These are phyloP conservation scores for Marisa cornuarietis DNA, from an alignment of 1,140 invertebrate species.

Conservation along the genomic window DNA sequence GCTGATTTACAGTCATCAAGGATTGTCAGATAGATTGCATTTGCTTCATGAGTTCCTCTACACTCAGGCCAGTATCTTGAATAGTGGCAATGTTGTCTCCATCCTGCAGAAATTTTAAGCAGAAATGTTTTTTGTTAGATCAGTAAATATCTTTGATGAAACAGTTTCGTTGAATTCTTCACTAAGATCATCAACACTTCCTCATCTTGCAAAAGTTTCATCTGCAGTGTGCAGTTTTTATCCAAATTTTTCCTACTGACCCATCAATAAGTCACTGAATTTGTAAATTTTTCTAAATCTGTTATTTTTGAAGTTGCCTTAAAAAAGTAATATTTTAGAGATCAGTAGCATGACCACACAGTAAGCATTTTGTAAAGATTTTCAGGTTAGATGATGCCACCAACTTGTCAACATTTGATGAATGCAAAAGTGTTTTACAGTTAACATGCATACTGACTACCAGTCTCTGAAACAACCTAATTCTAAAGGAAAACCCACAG, in stretches of 20 bases:
- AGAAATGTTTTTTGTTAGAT: too few relatives aligned
- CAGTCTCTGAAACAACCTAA: background rate
- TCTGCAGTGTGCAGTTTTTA: background rate
- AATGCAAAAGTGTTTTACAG: background rate
- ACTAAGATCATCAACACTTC: background rate
- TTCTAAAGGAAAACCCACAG: conserved; percentile 21
- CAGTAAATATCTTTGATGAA: too few relatives aligned
- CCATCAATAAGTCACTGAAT: too few relatives aligned
- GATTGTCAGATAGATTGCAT: conserved; percentile 79
- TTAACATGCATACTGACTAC: background rate
- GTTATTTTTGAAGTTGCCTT: too few relatives aligned
- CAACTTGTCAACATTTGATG: background rate
- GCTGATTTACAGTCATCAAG: too few relatives aligned
- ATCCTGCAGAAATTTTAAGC: conserved; percentile 67
- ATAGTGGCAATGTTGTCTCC: conserved; percentile 64
- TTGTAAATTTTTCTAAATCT: too few relatives aligned
- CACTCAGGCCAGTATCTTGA: conserved; percentile 68
- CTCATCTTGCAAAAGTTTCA: background rate
- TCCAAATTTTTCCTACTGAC: too few relatives aligned
- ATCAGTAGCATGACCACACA: too few relatives aligned
- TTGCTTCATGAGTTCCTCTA: conserved; percentile 89
- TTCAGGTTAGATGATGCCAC: background rate
- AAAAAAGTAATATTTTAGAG: too few relatives aligned
- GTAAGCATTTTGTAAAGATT: too few relatives aligned
- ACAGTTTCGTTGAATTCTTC: background rate